Base-by-base conservation (phyloP, 2,113 vertebrate genomes). In the Athene noctua region DNA sequence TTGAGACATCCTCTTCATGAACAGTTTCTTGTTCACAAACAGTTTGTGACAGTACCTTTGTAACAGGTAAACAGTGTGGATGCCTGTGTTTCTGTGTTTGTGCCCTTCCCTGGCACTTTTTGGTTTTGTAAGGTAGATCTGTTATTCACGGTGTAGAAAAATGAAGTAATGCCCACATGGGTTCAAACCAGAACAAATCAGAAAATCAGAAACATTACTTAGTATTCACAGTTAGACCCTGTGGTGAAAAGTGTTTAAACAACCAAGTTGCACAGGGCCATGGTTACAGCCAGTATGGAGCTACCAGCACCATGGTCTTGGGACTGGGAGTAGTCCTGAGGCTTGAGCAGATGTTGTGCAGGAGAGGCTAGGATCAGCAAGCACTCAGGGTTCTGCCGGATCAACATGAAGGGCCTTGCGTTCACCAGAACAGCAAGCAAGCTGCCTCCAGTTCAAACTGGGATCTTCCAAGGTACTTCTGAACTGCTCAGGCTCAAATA, bases 311-410 rank as follows among this genome's bases (percentile, higher is more conserved):
- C 0, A 1, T 13, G 21, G 5, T 15, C 15, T 29, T 59, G 51
- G 12, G 27, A 16, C 62, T 82, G 30, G 27, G 57, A 77, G 30
- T 20, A 83, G 40, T 55, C 22, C 30, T 73, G 54, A 11, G 14
- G 26, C 13, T 82, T 72, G 16, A 6, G 3, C 2, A 2, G 4
- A 14, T 55, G 65, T 58, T 3, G 0, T 77, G 26, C 27, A 52
- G 26, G 34, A 77, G 49, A 61, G 8, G 21, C 44, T 65, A 46
- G 71, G 72, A 65, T 40, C 29, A 30, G 32, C 2, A 3, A 85
- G 65, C 17, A 15, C 15, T 42, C n/a, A 25, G 65, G 18, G 40
- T 68, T 93, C 68, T 65, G 29, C 27, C 38, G 49, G 54, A 86
- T 47, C 15, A 17, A 57, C 55, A 13, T 3, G 11, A 83, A 57